Evolutionary conservation across 92 coral and sea anemone species (phyloP).

Genomic region (Ricordea florida): DNA sequence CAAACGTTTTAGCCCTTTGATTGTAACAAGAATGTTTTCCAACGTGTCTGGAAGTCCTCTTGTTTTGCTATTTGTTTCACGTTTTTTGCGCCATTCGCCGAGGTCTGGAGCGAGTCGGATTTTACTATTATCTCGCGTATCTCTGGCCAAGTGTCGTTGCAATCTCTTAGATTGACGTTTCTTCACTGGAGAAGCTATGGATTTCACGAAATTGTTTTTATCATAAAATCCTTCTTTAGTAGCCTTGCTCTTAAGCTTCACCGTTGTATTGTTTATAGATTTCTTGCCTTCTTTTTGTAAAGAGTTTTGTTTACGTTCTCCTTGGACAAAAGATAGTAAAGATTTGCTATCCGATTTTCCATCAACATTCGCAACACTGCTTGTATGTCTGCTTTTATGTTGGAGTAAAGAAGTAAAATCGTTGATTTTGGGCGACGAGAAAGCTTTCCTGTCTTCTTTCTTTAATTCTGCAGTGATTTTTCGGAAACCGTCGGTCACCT

Average conservation of each 20-base stretch:
- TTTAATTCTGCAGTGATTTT: not conserved
- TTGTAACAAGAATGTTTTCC: conserved; percentile 21
- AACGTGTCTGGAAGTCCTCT: conserved; percentile 30
- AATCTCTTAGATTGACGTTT: too few species aligned
- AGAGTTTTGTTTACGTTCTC: not conserved
- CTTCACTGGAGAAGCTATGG: too few species aligned
- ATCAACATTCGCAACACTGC: not conserved
- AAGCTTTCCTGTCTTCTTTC: not conserved
- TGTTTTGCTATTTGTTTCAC: not conserved
- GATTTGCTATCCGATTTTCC: not conserved
- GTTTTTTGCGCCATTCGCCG: not conserved
- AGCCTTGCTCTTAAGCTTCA: too few species aligned
- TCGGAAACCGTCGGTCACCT: conserved; percentile 5
- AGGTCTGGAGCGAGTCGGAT: too few species aligned
- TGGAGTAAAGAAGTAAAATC: not conserved
- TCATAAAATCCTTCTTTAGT: too few species aligned
- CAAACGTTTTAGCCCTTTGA: conserved; percentile 8
- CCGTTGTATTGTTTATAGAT: too few species aligned
- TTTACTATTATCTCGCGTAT: not conserved
- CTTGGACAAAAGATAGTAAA: not conserved
- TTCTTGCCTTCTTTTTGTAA: too few species aligned
- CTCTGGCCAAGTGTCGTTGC: not conserved
- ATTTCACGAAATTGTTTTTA: too few species aligned
- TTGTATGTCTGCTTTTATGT: not conserved
- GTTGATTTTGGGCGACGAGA: not conserved